Evolutionary conservation across 2,888 invertebrate genomes (phyloP).

Genomic region (Achlya flavicornis): DNA sequence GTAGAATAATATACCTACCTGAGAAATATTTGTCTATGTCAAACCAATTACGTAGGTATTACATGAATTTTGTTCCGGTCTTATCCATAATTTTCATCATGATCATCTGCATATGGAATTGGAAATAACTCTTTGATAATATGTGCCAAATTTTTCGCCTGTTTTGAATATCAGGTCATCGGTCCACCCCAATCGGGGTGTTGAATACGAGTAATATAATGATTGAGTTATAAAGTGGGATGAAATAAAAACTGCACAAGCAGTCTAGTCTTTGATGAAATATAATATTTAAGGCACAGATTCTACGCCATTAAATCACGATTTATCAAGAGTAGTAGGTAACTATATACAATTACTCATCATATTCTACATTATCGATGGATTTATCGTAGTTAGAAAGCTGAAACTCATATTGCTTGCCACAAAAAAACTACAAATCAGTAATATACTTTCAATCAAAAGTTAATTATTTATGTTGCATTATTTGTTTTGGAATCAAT

Average conservation of each 20-base stretch:
- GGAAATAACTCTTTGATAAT: too few species aligned
- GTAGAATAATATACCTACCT: too few species aligned
- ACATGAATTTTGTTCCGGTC: too few species aligned
- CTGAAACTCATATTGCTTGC: not conserved
- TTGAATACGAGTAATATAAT: too few species aligned
- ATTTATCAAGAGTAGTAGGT: not conserved
- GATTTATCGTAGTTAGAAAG: constrained; percentile 7
- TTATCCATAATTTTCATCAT: too few species aligned
- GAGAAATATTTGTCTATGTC: too few species aligned
- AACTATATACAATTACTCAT: constrained; percentile 21
- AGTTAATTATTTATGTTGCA: too few species aligned
- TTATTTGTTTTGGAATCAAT: not conserved
- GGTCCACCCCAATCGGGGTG: too few species aligned
- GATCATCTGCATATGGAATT: too few species aligned
- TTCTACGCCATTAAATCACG: not conserved
- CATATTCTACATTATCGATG: constrained; percentile 18
- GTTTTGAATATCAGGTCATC: too few species aligned
- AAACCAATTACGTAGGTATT: too few species aligned
- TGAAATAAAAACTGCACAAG: not conserved
- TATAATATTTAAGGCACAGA: not conserved
- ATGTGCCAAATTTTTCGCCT: too few species aligned
- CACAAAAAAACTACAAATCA: not conserved
- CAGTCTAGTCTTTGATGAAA: not conserved
- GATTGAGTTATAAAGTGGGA: not conserved
- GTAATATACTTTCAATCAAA: not conserved